These are phyloP conservation scores for Harpegnathos saltator DNA, from an alignment of 1,140 invertebrate species.

Conservation along the genomic window DNA sequence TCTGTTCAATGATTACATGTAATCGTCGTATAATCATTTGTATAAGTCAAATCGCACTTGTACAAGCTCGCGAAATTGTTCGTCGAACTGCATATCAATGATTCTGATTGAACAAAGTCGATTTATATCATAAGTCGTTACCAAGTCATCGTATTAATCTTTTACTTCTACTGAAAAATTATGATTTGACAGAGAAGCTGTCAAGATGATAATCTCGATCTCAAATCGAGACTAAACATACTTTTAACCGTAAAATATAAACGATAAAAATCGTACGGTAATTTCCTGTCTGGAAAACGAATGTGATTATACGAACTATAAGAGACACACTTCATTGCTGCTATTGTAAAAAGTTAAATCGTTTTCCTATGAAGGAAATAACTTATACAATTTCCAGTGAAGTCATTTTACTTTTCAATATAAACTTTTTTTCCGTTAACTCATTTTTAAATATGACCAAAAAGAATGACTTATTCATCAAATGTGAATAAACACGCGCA, in stretches of 20 bases:
- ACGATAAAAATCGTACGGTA: not conserved
- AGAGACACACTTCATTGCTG: conserved; percentile 16
- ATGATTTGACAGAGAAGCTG: conserved; percentile 34
- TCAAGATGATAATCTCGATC: conserved; percentile 63
- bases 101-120: not conserved
- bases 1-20: conserved; percentile 36
- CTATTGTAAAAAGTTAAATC: conserved; percentile 44
- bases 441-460: conserved; percentile 9
- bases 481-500: not conserved
- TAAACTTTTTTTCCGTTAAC: not conserved
- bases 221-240: conserved; percentile 66
- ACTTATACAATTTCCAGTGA: conserved; percentile 2
- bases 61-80: conserved; percentile 2
- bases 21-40: conserved; percentile 1
- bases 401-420: not conserved
- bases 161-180: conserved; percentile 15
- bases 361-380: conserved; percentile 26
- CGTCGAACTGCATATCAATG: conserved; percentile 26
- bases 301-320: conserved; percentile 11
- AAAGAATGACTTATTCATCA: conserved; percentile 9
- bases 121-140: not conserved
- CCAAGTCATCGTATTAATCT: not conserved
- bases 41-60: not conserved
- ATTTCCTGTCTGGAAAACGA: not conserved
- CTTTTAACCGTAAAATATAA: conserved; percentile 50